A percentile compares a stretch with the other conserved stretches of the same genome.
These are phyloP conservation scores for Sarcophaga caerulescens DNA, from an alignment of 2,888 invertebrate species.

Conservation along the genomic window DNA sequence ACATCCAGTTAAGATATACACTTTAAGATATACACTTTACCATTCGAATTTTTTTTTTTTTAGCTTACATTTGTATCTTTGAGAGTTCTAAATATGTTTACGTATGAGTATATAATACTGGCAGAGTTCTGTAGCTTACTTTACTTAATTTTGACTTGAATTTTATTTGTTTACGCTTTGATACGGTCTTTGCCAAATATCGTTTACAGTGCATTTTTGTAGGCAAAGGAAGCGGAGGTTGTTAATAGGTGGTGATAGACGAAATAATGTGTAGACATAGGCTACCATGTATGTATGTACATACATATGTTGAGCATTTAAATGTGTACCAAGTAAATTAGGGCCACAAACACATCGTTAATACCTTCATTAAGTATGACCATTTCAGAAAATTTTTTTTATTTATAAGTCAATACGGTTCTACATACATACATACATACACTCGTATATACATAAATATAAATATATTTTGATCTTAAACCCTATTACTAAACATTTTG, in stretches of 20 bases:
- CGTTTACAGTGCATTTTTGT: slow-evolving; percentile 26
- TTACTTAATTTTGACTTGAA: slow-evolving; percentile 32
- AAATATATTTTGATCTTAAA: neutral
- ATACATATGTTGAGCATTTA: too few species aligned
- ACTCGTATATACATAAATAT: neutral
- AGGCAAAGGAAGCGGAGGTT: neutral
- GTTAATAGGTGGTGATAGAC: too few species aligned
- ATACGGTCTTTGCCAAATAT: slow-evolving; percentile 38
- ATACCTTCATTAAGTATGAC: slow-evolving; percentile 37
- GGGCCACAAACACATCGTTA: slow-evolving; percentile 24
- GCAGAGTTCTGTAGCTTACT: neutral
- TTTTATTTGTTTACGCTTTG: slow-evolving; percentile 28
- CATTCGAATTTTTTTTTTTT: too few species aligned
- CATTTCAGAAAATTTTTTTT: slow-evolving; percentile 3
- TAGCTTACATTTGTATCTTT: slow-evolving; percentile 30
- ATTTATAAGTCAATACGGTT: neutral
- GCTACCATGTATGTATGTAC: too few species aligned
- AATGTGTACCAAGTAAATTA: neutral
- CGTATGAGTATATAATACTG: neutral
- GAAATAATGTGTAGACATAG: too few species aligned
- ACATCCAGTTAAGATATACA: too few species aligned
- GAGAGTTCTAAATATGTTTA: neutral
- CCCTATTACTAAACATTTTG: too few species aligned
- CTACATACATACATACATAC: neutral
- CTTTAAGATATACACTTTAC: too few species aligned